A percentile compares a stretch with the other conserved stretches of the same genome.
Conservation (phyloP, 2,797 vertebrate species). For the Schizopygopsis pylzovi region DNA sequence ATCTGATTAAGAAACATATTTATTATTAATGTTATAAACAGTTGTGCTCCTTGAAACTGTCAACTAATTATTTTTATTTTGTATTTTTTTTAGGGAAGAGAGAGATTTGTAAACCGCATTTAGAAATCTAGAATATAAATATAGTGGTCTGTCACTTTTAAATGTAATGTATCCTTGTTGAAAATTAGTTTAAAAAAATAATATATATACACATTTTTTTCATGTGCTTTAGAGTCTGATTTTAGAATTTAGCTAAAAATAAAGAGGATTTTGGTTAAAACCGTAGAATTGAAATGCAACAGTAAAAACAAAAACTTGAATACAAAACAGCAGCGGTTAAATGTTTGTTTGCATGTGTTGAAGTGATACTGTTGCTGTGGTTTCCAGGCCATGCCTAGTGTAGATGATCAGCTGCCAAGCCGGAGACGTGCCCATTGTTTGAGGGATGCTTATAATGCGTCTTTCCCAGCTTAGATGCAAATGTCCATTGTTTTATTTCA, state of each 20-base stretch:
- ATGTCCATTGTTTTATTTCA: conserved; percentile 66
- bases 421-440: conserved; percentile 40
- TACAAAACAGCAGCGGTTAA: neutral
- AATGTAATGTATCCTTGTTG: neutral
- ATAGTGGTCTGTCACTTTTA: neutral
- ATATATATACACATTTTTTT: neutral
- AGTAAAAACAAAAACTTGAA: neutral
- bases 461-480: conserved; percentile 60
- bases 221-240: neutral
- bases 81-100: too few relatives aligned
- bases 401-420: conserved; percentile 18
- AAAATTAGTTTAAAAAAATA: too few relatives aligned
- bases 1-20: neutral
- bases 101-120: neutral
- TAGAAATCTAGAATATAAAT: neutral
- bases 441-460: conserved; percentile 27
- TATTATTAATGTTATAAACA: neutral
- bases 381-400: conserved; percentile 25
- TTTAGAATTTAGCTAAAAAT: neutral
- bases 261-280: neutral
- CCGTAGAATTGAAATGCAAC: neutral
- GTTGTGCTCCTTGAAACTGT: neutral
- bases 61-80: too few relatives aligned
- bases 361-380: conserved; percentile 32
- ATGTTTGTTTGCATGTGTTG: conserved; percentile 23